These are phyloP conservation scores for Coenobita brevimanus DNA, from an alignment of 1,140 invertebrate genomes.

Conservation along the genomic window DNA sequence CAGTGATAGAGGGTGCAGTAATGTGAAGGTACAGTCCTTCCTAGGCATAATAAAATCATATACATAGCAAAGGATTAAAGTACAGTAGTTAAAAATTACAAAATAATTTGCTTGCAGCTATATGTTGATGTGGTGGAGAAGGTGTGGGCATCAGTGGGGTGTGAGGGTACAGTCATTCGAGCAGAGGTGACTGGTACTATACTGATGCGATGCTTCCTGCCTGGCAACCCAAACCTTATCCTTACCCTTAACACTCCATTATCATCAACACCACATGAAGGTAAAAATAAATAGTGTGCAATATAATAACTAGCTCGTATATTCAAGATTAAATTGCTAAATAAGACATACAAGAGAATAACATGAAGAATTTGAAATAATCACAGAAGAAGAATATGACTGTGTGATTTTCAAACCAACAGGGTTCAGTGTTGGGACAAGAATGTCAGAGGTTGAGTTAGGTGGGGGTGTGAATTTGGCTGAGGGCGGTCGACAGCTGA, in stretches of 20 bases:
- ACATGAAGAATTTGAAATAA: background rate
- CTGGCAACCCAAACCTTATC: conserved; percentile 40
- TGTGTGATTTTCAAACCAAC: background rate
- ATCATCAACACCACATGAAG: conserved; percentile 37
- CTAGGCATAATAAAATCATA: no score
- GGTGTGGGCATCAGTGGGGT: conserved; percentile 52
- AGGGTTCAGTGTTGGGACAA: conserved; percentile 45
- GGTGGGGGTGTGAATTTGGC: conserved; percentile 28
- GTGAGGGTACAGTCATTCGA: conserved; percentile 41
- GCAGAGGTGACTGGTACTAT: conserved; percentile 52
- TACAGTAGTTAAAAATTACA: background rate
- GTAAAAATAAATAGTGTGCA: conserved; percentile 3
- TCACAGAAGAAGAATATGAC: no score
- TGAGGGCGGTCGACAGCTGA: conserved; percentile 38
- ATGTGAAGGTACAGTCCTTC: no score
- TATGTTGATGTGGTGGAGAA: conserved; percentile 59
- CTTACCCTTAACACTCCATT: conserved; percentile 35
- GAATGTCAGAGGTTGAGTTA: conserved; percentile 57
- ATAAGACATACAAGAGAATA: background rate
- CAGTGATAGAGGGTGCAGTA: no score
- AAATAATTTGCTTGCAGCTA: conserved; percentile 12
- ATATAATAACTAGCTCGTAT: no score
- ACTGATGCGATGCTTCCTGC: conserved; percentile 34
- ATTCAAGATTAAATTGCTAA: no score
- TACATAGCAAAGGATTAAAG: no score